phyloP scores from a whole-genome alignment of 30 jellyfish, hydroid and myxozoan species.

The Aurelia aurita region DNA sequence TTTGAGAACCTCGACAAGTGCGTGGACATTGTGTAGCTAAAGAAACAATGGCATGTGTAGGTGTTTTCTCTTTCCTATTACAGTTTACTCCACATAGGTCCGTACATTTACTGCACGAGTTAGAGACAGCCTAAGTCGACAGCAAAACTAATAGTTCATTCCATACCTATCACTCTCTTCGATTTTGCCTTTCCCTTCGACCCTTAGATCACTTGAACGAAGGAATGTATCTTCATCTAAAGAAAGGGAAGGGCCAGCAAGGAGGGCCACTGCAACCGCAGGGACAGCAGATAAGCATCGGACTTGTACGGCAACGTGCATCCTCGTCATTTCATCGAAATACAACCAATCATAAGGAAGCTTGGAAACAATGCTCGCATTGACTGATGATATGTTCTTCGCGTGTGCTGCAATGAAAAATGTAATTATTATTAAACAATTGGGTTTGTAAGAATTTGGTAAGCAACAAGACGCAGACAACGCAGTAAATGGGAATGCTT shows the following conservation, averaged over 20 bases:
- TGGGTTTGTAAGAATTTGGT: no score
- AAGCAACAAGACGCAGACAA: no score
- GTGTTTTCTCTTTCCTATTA: no score
- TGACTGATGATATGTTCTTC: slow-evolving; percentile 11
- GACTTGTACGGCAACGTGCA: slow-evolving; percentile 87
- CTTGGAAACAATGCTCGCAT: slow-evolving; percentile 59
- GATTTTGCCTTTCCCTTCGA: slow-evolving; percentile 1
- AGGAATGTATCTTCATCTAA: slow-evolving; percentile 74
- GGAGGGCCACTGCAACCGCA: slow-evolving; percentile 80
- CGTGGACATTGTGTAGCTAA: no score
- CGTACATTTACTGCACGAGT: no score
- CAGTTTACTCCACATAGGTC: no score
- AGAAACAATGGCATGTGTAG: no score
- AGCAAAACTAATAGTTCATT: no score
- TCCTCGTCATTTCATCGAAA: slow-evolving; percentile 90
- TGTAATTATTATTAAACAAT: no score
- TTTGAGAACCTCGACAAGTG: no score
- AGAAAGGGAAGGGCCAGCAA: slow-evolving; percentile 87
- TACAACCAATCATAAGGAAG: slow-evolving; percentile 90
- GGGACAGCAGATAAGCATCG: slow-evolving; percentile 85
- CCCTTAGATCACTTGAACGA: slow-evolving; percentile 42
- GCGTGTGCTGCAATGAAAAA: slow-evolving; percentile 22
- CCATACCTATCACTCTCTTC: slow-evolving; percentile 85
- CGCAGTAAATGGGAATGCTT: no score
- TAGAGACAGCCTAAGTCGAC: no score